Evolutionary conservation across 2,888 invertebrate species (phyloP).

Genomic region (Ganaspis brasiliensis): DNA sequence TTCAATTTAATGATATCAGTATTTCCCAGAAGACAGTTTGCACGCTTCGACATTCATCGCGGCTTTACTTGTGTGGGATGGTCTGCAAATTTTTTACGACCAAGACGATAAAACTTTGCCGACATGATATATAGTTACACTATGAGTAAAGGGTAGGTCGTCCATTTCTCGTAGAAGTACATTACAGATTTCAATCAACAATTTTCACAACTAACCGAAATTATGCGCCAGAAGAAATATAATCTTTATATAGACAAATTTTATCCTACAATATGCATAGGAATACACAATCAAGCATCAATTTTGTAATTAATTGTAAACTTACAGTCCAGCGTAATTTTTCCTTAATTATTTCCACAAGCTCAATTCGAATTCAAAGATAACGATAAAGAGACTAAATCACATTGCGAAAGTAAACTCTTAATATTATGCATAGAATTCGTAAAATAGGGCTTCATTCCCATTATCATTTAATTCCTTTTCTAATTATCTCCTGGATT

Average conservation of each 20-base stretch:
- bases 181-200: neutral
- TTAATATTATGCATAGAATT: constrained; percentile 35
- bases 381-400: neutral
- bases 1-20: constrained; percentile 17
- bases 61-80: constrained; percentile 10
- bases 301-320: too few relatives aligned
- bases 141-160: neutral
- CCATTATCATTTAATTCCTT: constrained; percentile 33
- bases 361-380: too few relatives aligned
- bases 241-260: too few relatives aligned
- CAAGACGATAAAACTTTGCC: constrained; percentile 36
- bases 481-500: constrained; percentile 28
- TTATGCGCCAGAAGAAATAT: neutral
- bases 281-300: too few relatives aligned
- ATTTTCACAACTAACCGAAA: neutral
- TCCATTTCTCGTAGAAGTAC: neutral
- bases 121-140: constrained; percentile 16
- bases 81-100: constrained; percentile 31
- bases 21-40: constrained; percentile 26
- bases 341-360: too few relatives aligned
- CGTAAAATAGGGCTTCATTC: neutral
- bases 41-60: constrained; percentile 25
- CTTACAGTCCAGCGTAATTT: too few relatives aligned
- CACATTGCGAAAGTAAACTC: neutral
- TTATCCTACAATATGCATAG: too few relatives aligned